Evolutionary conservation across 1,140 invertebrate species (phyloP).

Genomic region (Bombus picipes): DNA sequence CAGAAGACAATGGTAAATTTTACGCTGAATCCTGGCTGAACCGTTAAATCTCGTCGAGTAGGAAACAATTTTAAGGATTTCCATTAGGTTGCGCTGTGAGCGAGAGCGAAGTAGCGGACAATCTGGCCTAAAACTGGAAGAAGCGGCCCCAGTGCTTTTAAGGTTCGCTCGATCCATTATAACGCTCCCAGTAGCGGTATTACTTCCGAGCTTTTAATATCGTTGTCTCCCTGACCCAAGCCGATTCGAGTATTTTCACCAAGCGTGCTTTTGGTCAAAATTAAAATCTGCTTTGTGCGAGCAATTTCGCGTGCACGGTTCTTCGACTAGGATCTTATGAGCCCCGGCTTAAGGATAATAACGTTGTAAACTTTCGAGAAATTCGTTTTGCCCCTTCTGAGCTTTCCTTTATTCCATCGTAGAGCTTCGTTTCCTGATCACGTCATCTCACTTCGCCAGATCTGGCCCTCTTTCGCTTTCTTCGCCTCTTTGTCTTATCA

Average conservation of each 20-base stretch:
- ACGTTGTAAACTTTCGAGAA: not conserved
- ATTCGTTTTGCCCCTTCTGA: not conserved
- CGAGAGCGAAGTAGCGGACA: not conserved
- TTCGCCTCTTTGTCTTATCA: constrained; percentile 12
- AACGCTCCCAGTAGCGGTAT: constrained; percentile 35
- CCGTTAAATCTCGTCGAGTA: constrained; percentile 23
- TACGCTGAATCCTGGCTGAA: not conserved
- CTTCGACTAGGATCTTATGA: not conserved
- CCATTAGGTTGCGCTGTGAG: constrained; percentile 18
- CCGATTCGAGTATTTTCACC: constrained; percentile 21
- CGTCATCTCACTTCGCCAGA: not conserved
- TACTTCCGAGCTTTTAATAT: constrained; percentile 50
- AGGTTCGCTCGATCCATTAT: constrained; percentile 36
- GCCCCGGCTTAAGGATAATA: constrained; percentile 5
- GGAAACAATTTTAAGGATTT: constrained; percentile 49
- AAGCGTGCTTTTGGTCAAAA: constrained; percentile 22
- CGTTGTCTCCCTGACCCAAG: constrained; percentile 36
- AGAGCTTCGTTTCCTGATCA: not conserved
- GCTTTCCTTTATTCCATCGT: not conserved
- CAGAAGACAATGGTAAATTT: constrained; percentile 8
- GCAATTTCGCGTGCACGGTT: constrained; percentile 25
- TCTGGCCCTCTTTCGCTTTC: not conserved
- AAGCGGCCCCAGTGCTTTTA: constrained; percentile 19
- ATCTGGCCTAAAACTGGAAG: constrained; percentile 27
- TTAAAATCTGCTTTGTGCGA: constrained; percentile 48